Evolutionary conservation across 2,797 vertebrate genomes (phyloP), one percentile per base, ranked within the genome.

Genomic region (Phataginus tetradactyla): DNA sequence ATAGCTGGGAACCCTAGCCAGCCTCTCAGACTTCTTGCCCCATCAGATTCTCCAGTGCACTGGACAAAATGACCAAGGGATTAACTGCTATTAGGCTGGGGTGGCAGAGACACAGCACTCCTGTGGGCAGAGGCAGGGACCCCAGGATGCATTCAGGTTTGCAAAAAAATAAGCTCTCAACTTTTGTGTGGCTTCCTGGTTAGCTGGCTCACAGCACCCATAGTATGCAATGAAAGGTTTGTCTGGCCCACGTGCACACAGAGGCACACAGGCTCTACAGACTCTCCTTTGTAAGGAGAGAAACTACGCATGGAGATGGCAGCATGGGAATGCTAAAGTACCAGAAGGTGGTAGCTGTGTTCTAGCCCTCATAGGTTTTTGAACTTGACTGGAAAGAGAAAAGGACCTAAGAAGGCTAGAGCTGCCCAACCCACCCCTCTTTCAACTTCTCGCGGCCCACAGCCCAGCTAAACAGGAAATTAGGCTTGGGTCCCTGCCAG

Each of bases 401-500:
- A 91, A 74, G 34, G 45, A 55, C 32, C 32, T 81, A 90, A 90
- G 42, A 74, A 14, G 80, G 53, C 45, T 75, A 74, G 59, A 86
- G 68, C 9, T 89, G 75, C 83, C 91, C 39, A 15, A 20, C 42
- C 71, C 39, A 59, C 32, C 55, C 77, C 39, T 91, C 29, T 45
- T 90, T 72, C 32, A 94, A 63, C 59, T 74, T 96, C 53, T 94
- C 69, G 32, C 8, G 23, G 87, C 42, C 83, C 86, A 14, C 12
- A 86, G 55, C 20, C 64, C 49, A 81, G 75, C 86, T 93, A 96
- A 96, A 97, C 96, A 97, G 96, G 97, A 97, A 98, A 91, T 86
- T 13, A 85, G 83, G 51, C 55, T 96, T 97, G 96, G 91, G 75
- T 89, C 42, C 34, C 63, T 90, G 93, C 95, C 97, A 97, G 86